Evolutionary conservation across 2,888 invertebrate species (phyloP).

Genomic region (Hirtodrosophila cameraria): DNA sequence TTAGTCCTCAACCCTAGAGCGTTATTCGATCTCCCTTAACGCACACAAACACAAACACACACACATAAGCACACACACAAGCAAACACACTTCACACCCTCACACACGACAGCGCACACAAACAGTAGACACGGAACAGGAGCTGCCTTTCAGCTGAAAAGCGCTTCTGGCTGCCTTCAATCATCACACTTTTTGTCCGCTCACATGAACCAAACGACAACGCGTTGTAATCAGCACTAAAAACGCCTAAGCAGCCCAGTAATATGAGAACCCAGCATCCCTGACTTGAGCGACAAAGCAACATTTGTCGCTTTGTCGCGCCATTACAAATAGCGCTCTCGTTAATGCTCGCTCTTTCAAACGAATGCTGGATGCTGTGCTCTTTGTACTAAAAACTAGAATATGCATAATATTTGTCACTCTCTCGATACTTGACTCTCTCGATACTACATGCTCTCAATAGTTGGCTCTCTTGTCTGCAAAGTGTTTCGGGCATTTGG

Average conservation of each 20-base stretch:
- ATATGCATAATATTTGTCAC: background rate
- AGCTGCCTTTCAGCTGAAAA: slow-evolving; percentile 20
- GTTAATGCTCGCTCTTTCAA: background rate
- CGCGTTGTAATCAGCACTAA: slow-evolving; percentile 84
- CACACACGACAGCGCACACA: slow-evolving; percentile 4
- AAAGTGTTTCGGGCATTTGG: slow-evolving; percentile 29
- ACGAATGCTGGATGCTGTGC: slow-evolving; percentile 52
- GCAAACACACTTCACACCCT: slow-evolving; percentile 9
- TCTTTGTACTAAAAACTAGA: slow-evolving; percentile 66
- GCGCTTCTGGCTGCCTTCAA: slow-evolving; percentile 16
- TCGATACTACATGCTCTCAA: slow-evolving; percentile 2
- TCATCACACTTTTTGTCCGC: slow-evolving; percentile 45
- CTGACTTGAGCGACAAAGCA: slow-evolving; percentile 31
- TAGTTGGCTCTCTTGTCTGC: slow-evolving; percentile 21
- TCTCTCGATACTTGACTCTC: background rate
- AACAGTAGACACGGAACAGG: slow-evolving; percentile 10
- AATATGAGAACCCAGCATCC: slow-evolving; percentile 36
- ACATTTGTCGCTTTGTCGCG: slow-evolving; percentile 40
- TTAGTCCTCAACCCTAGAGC: slow-evolving; percentile 20
- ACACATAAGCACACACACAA: background rate
- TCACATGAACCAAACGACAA: slow-evolving; percentile 81
- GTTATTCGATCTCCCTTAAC: slow-evolving; percentile 33
- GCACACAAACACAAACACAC: slow-evolving; percentile 2
- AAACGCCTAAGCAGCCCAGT: slow-evolving; percentile 69
- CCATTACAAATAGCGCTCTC: slow-evolving; percentile 20